phyloP scores from a whole-genome alignment of 2,113 vertebrate genomes.

The Aleadryas rufinucha region DNA sequence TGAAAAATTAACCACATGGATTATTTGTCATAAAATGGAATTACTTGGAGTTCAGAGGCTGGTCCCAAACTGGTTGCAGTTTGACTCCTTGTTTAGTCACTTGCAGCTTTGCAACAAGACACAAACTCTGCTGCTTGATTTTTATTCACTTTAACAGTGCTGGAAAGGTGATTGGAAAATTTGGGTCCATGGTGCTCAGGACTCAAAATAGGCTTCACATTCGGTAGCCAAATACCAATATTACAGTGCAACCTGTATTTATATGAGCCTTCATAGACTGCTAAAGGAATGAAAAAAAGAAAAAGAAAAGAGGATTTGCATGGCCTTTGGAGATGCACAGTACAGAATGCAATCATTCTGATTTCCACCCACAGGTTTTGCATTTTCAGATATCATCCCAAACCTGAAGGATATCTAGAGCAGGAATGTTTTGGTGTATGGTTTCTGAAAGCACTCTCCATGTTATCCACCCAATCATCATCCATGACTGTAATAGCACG shows the following conservation, averaged over 20 bases:
- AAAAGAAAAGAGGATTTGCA: rapidly evolving
- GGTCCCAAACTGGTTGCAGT: background rate
- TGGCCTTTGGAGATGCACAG: background rate
- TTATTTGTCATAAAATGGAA: constrained; percentile 10
- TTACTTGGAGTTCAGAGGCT: background rate
- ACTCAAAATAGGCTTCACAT: background rate
- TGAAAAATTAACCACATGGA: background rate
- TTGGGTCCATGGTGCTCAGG: background rate
- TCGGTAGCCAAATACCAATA: background rate
- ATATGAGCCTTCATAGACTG: background rate
- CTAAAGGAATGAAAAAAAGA: background rate
- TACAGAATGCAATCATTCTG: background rate
- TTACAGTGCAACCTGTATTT: background rate
- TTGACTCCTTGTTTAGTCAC: background rate
- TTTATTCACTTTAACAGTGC: background rate
- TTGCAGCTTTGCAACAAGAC: background rate
- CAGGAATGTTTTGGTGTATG: background rate
- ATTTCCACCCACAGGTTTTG: background rate
- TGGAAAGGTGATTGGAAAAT: background rate
- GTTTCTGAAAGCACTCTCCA: background rate
- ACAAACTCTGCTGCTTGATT: background rate
- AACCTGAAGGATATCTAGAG: background rate
- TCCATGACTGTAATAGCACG: background rate
- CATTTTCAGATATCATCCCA: background rate
- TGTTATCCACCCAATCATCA: background rate